A percentile compares a stretch with the other conserved stretches of the same genome.
Conservation (phyloP, 2,888 invertebrate species). For the Cremastinae sp. region DNA sequence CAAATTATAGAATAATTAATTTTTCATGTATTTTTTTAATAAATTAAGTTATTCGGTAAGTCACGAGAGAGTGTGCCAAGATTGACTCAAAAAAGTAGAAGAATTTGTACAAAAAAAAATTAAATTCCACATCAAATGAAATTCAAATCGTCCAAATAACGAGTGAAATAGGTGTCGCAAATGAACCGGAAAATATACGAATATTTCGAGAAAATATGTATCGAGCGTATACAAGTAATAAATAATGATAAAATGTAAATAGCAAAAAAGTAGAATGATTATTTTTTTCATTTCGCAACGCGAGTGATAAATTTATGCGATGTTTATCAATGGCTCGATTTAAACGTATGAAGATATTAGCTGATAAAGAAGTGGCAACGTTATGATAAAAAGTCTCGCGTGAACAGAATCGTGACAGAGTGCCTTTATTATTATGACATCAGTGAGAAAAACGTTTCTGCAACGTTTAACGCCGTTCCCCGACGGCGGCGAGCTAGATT, state of each 20-base stretch:
- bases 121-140: too few species aligned
- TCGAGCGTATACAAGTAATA: too few species aligned
- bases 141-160: too few species aligned
- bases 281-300: neutral
- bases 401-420: slow-evolving; percentile 52
- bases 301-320: neutral
- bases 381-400: slow-evolving; percentile 42
- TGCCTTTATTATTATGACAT: slow-evolving; percentile 56
- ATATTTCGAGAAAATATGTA: too few species aligned
- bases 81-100: too few species aligned
- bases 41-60: too few species aligned
- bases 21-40: too few species aligned
- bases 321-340: neutral
- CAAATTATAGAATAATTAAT: too few species aligned
- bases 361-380: slow-evolving; percentile 39
- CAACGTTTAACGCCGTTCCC: slow-evolving; percentile 41
- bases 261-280: neutral
- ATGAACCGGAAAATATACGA: too few species aligned
- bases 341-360: slow-evolving; percentile 3
- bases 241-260: neutral
- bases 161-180: too few species aligned
- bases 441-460: slow-evolving; percentile 36
- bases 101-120: too few species aligned
- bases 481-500: slow-evolving; percentile 8
- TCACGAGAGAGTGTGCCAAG: too few species aligned